Conservation (phyloP, 2,797 vertebrate genomes). For the Microtus agrestis region DNA sequence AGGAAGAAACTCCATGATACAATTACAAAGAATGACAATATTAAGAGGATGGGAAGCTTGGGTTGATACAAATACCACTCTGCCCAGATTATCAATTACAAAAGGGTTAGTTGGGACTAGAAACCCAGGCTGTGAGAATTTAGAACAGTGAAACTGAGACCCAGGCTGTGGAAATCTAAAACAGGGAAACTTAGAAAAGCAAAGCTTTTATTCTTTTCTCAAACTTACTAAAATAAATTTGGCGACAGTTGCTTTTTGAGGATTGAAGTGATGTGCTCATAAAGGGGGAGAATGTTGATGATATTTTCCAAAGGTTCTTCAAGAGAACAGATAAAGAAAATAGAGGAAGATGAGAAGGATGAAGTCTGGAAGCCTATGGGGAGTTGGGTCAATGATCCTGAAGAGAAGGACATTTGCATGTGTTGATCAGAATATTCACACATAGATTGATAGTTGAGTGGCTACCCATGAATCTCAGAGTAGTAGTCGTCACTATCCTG, state of each 20-base stretch:
- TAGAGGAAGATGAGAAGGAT: not conserved
- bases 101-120: not conserved
- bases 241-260: not conserved
- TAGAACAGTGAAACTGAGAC: not conserved
- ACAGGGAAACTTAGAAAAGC: not conserved
- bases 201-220: not conserved
- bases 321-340: conserved; percentile 29
- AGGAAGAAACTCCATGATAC: not conserved
- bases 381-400: not conserved
- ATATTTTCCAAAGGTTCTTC: not conserved
- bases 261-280: conserved; percentile 9
- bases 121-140: not conserved
- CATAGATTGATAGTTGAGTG: not conserved
- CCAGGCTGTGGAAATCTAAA: not conserved
- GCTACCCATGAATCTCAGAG: not conserved
- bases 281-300: not conserved
- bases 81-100: not conserved
- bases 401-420: not conserved
- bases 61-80: not conserved
- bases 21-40: not conserved
- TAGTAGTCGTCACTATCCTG: not conserved
- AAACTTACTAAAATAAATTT: not conserved
- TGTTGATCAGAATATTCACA: not conserved
- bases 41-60: not conserved
- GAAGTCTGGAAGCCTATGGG: not conserved